Base-by-base conservation (phyloP, 2,113 vertebrate species). In the Parus major region DNA sequence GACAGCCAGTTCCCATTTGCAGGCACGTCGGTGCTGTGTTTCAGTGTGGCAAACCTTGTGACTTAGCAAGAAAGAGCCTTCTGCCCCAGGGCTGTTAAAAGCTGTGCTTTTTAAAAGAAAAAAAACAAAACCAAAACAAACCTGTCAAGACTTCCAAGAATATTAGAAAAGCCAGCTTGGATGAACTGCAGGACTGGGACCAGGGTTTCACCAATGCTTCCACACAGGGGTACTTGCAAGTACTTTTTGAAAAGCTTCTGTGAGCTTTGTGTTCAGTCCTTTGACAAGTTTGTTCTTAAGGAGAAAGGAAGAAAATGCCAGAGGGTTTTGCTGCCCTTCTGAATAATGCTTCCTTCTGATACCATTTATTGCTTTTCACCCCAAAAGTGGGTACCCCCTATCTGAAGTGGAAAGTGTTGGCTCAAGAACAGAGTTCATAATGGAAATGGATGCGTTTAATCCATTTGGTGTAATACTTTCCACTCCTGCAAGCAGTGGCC, bases 1-100 rank as follows among this genome's bases (percentile, higher is more conserved):
- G 94, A 92, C 97, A 97, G 97, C 86, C 95, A 97, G 95, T 97
- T 97, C 95, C 93, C 86, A 0, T 93, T 94, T 90, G 83, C 3
- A 66, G 96, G 94, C 96, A 97, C 75, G 95, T 96, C 94, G 36
- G 36, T 10, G 86, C 90, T 96, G 31, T 94, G 94, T 93, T 97
- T 95, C 93, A 46, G 36, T 84, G 90, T 87, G 95, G 91, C 82
- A 92, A 97, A 94, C 80, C 72, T 95, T 89, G 92, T 92, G 94
- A 94, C 95, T 96, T 96, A 96, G 90, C 91, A 95, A 97, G 90
- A 52, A 21, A 86, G 94, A 94, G 82, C 88, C 66, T 95, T 63
- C 82, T 92, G 86, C 96, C 94, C 60, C 24, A 64, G 44, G 92
- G 94, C 94, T 93, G 69, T 57, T 82, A 93, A 91, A 96, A 95